Conservation (phyloP, 2,888 invertebrate genomes). For the Serripes groenlandicus region DNA sequence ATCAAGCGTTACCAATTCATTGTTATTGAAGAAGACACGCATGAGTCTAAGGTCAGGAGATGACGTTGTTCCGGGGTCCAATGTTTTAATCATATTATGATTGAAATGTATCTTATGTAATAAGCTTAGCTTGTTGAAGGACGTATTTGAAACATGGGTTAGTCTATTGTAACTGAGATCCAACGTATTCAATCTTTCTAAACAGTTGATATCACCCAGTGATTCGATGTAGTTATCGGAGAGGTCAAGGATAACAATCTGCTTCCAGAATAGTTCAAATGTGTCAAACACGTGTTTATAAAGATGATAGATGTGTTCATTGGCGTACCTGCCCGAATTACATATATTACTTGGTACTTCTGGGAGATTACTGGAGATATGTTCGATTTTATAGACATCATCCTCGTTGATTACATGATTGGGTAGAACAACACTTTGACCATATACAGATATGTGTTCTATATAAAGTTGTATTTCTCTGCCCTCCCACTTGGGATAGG, state of each 20-base stretch:
- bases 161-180: conserved; percentile 21
- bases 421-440: conserved; percentile 23
- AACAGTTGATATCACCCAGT: conserved; percentile 34
- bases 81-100: conserved; percentile 2
- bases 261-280: conserved; percentile 16
- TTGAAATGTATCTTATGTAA: conserved; percentile 16
- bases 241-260: conserved; percentile 29
- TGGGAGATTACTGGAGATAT: conserved; percentile 13
- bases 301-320: not conserved
- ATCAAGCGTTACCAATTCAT: conserved; percentile 20
- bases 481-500: conserved; percentile 18
- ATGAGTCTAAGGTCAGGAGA: not conserved
- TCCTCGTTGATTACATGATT: not conserved
- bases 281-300: not conserved
- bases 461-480: conserved; percentile 22
- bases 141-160: conserved; percentile 25
- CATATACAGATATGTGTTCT: conserved; percentile 34
- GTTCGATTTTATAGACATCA: conserved; percentile 24
- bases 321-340: conserved; percentile 28
- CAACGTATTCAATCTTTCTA: conserved; percentile 25
- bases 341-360: conserved; percentile 50
- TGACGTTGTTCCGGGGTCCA: conserved; percentile 9
- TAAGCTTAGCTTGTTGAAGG: conserved; percentile 19
- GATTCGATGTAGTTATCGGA: conserved; percentile 16
- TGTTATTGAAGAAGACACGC: not conserved